Evolutionary conservation across 2,888 invertebrate species (phyloP).

Genomic region (Orthosia incerta): DNA sequence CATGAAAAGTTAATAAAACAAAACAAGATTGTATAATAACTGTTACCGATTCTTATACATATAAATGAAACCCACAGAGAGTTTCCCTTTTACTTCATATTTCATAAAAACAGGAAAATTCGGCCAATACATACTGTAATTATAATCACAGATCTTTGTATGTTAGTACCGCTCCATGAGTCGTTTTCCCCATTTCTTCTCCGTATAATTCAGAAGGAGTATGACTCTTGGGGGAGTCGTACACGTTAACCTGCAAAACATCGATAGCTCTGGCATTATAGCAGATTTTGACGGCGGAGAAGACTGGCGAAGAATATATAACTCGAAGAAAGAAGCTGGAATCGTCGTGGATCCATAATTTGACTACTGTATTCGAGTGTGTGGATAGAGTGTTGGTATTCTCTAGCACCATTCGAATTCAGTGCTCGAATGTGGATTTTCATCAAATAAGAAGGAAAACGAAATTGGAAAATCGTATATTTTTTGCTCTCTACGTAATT

Average conservation of each 20-base stretch:
- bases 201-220: constrained; percentile 60
- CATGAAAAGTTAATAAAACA: background rate
- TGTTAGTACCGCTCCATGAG: constrained; percentile 28
- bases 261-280: constrained; percentile 35
- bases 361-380: constrained; percentile 93
- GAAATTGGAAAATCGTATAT: background rate
- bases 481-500: constrained; percentile 1
- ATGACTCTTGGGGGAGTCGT: constrained; percentile 62
- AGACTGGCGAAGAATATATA: constrained; percentile 35
- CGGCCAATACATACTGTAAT: constrained; percentile 28
- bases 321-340: constrained; percentile 24
- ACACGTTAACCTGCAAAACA: constrained; percentile 55
- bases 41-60: background rate
- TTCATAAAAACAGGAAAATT: constrained; percentile 20
- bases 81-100: background rate
- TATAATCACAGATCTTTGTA: constrained; percentile 43
- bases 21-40: background rate
- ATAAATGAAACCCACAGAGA: background rate
- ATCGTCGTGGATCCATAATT: constrained; percentile 77
- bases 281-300: constrained; percentile 14
- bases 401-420: constrained; percentile 94
- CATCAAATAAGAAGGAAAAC: constrained; percentile 60
- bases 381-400: constrained; percentile 91
- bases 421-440: constrained; percentile 89
- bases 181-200: constrained; percentile 52